Conservation (phyloP, 2,888 invertebrate species). For the Taenaris catops region DNA sequence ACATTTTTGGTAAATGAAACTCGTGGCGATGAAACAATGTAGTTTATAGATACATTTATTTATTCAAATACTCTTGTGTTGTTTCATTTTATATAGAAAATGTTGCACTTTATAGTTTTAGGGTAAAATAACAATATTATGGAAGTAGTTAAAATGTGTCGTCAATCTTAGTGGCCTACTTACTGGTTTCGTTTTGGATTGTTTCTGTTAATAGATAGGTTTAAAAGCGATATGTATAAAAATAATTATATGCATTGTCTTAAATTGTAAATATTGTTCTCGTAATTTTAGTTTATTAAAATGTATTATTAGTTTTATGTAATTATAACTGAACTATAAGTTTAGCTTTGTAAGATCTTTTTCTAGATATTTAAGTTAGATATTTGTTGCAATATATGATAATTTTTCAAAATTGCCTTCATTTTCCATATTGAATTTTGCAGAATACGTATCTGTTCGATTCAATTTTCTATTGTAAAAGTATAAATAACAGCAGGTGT, state of each 20-base stretch:
- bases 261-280: conserved; percentile 76
- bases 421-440: conserved; percentile 30
- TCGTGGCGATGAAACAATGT: conserved; percentile 49
- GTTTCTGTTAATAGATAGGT: conserved; percentile 73
- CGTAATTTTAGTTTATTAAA: conserved; percentile 67
- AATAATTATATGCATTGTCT: conserved; percentile 59
- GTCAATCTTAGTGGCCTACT: conserved; percentile 70
- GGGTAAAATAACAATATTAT: conserved; percentile 62
- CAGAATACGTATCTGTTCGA: conserved; percentile 35
- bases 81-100: conserved; percentile 69
- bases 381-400: conserved; percentile 62
- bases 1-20: conserved; percentile 38
- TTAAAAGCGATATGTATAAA: conserved; percentile 70
- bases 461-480: conserved; percentile 35
- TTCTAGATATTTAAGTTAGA: conserved; percentile 63
- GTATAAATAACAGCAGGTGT: conserved; percentile 72
- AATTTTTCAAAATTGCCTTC: conserved; percentile 36
- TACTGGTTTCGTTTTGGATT: conserved; percentile 62
- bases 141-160: conserved; percentile 67
- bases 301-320: conserved; percentile 69
- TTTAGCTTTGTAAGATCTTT: conserved; percentile 66
- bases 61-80: conserved; percentile 72
- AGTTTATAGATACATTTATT: conserved; percentile 64
- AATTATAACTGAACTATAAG: conserved; percentile 43
- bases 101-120: conserved; percentile 74